Conservation (phyloP, 2,797 vertebrate species). For the Nothura maculosa region DNA sequence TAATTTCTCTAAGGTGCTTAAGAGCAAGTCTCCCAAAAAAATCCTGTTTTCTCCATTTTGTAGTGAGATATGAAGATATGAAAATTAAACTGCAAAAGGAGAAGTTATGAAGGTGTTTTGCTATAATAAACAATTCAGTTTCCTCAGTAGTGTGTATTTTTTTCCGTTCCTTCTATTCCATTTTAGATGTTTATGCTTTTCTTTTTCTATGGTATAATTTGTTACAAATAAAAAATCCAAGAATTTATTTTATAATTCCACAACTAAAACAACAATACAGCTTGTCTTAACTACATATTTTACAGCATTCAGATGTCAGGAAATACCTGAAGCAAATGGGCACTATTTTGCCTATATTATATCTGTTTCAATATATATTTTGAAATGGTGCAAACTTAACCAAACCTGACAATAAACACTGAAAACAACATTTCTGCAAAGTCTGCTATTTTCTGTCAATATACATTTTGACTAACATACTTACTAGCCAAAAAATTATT, state of each 20-base stretch:
- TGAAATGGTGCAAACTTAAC: not conserved
- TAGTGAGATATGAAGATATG: too few species aligned
- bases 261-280: not conserved
- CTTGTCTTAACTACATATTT: not conserved
- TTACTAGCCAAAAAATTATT: constrained; percentile 83
- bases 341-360: not conserved
- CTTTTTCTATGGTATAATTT: not conserved
- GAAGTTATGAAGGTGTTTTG: not conserved
- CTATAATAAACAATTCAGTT: not conserved
- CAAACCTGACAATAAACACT: not conserved
- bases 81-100: not conserved
- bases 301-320: not conserved
- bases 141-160: not conserved
- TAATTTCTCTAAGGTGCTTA: not conserved
- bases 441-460: not conserved
- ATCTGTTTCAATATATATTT: not conserved
- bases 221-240: not conserved
- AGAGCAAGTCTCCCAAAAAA: not conserved
- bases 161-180: not conserved
- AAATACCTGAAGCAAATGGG: not conserved
- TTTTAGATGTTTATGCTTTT: not conserved
- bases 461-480: constrained; percentile 11
- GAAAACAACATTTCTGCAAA: not conserved
- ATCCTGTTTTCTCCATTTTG: not conserved
- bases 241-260: not conserved